A percentile compares a stretch with the other conserved stretches of the same genome.
Evolutionary conservation across 2,888 invertebrate genomes (phyloP).

Genomic region (Diarsia brunnea): DNA sequence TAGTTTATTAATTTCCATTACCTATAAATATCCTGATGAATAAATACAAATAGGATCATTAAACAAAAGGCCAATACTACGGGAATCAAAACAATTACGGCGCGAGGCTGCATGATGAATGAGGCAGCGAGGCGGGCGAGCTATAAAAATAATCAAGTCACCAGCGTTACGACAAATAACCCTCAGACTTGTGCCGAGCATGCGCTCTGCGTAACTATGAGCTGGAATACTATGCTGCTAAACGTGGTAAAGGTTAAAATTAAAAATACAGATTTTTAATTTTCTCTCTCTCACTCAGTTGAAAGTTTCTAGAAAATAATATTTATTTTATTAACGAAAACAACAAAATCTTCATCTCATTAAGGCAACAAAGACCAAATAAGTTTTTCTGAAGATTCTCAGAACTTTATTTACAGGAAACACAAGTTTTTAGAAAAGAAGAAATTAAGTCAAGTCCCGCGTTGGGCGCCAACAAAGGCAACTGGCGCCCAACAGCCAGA

Average conservation of each 20-base stretch:
- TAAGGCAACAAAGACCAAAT: neutral
- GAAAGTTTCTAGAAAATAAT: neutral
- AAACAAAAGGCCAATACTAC: slow-evolving; percentile 54
- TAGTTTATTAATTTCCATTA: slow-evolving; percentile 1
- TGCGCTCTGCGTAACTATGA: slow-evolving; percentile 57
- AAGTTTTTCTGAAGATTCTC: neutral
- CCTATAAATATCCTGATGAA: slow-evolving; percentile 8
- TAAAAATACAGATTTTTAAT: too few relatives aligned
- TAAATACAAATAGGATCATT: slow-evolving; percentile 44
- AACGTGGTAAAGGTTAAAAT: slow-evolving; percentile 10
- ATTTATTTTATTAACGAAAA: neutral
- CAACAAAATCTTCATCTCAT: neutral
- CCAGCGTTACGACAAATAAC: slow-evolving; percentile 69
- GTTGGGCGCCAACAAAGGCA: slow-evolving; percentile 24
- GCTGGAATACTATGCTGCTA: slow-evolving; percentile 12
- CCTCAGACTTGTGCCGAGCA: slow-evolving; percentile 62
- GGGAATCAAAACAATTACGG: slow-evolving; percentile 65
- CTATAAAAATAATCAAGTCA: slow-evolving; percentile 74
- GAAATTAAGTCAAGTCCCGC: neutral
- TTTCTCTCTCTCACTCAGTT: neutral
- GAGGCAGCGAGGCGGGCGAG: slow-evolving; percentile 44
- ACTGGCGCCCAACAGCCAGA: slow-evolving; percentile 13
- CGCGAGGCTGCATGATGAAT: slow-evolving; percentile 63
- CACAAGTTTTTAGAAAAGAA: neutral
- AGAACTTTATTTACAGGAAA: neutral